Conservation (phyloP, 2,888 invertebrate species). For the Mythimna loreyi region DNA sequence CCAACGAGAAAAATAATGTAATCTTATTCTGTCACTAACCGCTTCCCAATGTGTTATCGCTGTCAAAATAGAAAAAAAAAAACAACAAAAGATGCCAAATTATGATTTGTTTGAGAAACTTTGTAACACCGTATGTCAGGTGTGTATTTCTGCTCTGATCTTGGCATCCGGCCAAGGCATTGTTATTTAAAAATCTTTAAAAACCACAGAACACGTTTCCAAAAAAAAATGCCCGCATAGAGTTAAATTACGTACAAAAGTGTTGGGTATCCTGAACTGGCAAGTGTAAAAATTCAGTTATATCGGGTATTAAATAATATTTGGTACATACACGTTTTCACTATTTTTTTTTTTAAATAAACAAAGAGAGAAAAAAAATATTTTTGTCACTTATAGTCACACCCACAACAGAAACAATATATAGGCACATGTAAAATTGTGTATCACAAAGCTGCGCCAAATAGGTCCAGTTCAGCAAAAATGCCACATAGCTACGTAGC, state of each 20-base stretch:
- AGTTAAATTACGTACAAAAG: constrained; percentile 57
- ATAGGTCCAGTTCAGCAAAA: too few species aligned
- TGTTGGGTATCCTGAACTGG: constrained; percentile 48
- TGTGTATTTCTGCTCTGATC: constrained; percentile 74
- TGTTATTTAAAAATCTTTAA: constrained; percentile 74
- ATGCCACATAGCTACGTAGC: too few species aligned
- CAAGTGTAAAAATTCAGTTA: constrained; percentile 5
- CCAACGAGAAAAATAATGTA: neutral
- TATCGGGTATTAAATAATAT: constrained; percentile 1
- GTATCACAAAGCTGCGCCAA: too few species aligned
- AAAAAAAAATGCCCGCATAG: constrained; percentile 45
- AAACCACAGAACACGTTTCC: constrained; percentile 70
- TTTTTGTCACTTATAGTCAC: too few species aligned
- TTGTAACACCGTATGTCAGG: constrained; percentile 70
- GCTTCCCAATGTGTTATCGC: constrained; percentile 30
- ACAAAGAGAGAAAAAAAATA: too few species aligned
- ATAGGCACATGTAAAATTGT: too few species aligned
- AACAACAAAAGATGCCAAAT: constrained; percentile 55
- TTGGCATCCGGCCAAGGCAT: constrained; percentile 75
- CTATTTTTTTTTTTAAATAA: too few species aligned
- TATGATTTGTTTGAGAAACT: constrained; percentile 64
- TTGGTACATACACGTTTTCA: neutral
- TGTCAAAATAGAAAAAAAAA: constrained; percentile 35
- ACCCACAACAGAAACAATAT: too few species aligned
- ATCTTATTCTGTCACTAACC: constrained; percentile 30